These are phyloP conservation scores for Tautogolabrus adspersus DNA, from an alignment of 2,113 vertebrate species.

Conservation along the genomic window DNA sequence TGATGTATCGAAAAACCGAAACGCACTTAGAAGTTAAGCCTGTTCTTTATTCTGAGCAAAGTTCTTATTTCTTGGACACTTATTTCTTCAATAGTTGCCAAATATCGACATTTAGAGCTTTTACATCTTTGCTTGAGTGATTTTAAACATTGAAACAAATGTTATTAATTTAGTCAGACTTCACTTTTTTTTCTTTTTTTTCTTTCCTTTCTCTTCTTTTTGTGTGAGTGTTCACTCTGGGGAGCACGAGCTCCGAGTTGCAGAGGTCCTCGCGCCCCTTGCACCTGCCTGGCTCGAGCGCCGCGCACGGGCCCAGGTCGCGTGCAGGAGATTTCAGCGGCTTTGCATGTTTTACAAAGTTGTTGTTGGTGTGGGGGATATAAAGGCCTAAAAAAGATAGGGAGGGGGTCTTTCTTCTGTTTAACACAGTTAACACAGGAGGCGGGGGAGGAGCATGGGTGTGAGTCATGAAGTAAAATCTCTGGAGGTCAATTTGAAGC, in stretches of 20 bases:
- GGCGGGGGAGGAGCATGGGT: conserved; percentile 1
- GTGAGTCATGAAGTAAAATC: conserved; percentile 52
- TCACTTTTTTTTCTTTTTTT: conserved; percentile 45
- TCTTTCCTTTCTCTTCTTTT: conserved; percentile 38
- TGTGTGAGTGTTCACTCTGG: conserved; percentile 72
- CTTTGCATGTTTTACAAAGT: conserved; percentile 87
- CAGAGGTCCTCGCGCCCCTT: conserved; percentile 73
- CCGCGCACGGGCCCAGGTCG: conserved; percentile 80
- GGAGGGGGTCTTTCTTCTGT: conserved; percentile 19
- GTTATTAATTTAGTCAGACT: conserved; percentile 75
- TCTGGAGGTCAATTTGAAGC: conserved; percentile 50
- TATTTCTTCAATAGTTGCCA: not conserved
- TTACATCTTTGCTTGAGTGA: conserved; percentile 30
- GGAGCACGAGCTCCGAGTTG: conserved; percentile 74
- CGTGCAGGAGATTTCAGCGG: conserved; percentile 85
- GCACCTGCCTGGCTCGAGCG: conserved; percentile 81
- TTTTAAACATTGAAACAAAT: conserved; percentile 69
- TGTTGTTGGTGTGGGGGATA: conserved; percentile 69
- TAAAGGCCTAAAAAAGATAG: conserved; percentile 29
- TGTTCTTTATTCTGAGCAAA: not conserved
- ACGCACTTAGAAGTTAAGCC: not conserved
- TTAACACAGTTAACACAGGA: conserved; percentile 57
- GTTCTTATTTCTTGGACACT: not conserved
- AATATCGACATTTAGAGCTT: not conserved
- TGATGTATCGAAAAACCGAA: not conserved